Conservation (phyloP, 2,797 vertebrate species). For the Malurus leucopterus region DNA sequence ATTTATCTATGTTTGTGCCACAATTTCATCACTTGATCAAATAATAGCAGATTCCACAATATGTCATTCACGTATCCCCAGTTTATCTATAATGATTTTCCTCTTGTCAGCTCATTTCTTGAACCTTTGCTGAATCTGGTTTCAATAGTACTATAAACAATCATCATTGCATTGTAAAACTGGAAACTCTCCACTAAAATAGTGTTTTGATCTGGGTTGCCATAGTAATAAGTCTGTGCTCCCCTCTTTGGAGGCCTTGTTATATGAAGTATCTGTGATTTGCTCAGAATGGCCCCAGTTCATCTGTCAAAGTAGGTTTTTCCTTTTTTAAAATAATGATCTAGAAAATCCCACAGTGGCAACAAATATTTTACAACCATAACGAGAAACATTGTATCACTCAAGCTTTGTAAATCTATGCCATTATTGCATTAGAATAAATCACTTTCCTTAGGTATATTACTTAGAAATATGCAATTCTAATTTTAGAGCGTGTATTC, state of each 20-base stretch:
- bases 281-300: constrained; percentile 89
- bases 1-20: constrained; percentile 68
- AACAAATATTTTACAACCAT: constrained; percentile 84
- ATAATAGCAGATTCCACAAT: constrained; percentile 74
- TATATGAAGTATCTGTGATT: constrained; percentile 93
- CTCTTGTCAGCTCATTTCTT: constrained; percentile 84
- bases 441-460: constrained; percentile 77
- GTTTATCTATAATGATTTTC: constrained; percentile 82
- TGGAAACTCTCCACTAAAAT: constrained; percentile 92
- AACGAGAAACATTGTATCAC: constrained; percentile 78
- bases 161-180: constrained; percentile 95
- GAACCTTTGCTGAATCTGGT: constrained; percentile 80
- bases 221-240: constrained; percentile 92
- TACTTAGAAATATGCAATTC: constrained; percentile 71
- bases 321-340: constrained; percentile 99
- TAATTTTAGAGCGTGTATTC: constrained; percentile 73
- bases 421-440: constrained; percentile 84
- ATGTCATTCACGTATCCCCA: constrained; percentile 76
- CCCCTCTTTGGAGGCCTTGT: constrained; percentile 99
- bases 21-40: constrained; percentile 77
- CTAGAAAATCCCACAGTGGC: constrained; percentile 87
- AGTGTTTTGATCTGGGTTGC: constrained; percentile 93
- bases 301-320: constrained; percentile 99
- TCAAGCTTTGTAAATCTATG: constrained; percentile 82
- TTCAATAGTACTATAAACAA: constrained; percentile 91